Percentiles rank a stretch among this genome's conserved stretches.
These are phyloP conservation scores for Coryphaenoides rupestris DNA, from an alignment of 2,113 vertebrate species.

Conservation along the genomic window DNA sequence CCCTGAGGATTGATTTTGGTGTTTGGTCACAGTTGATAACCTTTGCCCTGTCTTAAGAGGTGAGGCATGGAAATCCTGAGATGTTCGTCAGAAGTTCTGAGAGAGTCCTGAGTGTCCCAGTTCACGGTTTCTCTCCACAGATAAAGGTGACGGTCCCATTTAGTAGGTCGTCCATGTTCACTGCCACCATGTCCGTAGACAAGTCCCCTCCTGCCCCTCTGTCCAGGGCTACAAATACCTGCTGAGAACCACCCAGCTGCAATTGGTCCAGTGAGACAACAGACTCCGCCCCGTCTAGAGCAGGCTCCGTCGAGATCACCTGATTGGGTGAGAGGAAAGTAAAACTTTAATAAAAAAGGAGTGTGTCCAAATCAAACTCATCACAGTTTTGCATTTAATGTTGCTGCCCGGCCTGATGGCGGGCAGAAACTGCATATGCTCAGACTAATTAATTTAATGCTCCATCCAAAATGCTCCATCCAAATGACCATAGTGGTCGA, in stretches of 20 bases:
- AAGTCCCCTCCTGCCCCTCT: slow-evolving; percentile 54
- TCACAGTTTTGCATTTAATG: too few species aligned
- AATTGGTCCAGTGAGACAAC: slow-evolving; percentile 65
- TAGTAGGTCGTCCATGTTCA: slow-evolving; percentile 82
- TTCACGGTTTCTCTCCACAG: slow-evolving; percentile 67
- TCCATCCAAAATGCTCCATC: too few species aligned
- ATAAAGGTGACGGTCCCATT: slow-evolving; percentile 79
- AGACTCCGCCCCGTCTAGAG: slow-evolving; percentile 52
- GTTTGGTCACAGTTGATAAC: too few species aligned
- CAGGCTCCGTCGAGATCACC: slow-evolving; percentile 64
- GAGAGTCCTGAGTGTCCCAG: too few species aligned
- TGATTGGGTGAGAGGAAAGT: slow-evolving; percentile 46
- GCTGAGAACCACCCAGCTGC: slow-evolving; percentile 67
- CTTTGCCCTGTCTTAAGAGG: too few species aligned
- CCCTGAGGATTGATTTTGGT: too few species aligned
- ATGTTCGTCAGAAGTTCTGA: too few species aligned
- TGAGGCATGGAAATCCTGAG: too few species aligned
- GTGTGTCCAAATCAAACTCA: background rate
- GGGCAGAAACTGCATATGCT: too few species aligned
- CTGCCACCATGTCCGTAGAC: slow-evolving; percentile 74
- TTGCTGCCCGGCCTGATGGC: too few species aligned
- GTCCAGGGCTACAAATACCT: slow-evolving; percentile 76
- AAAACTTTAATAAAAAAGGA: background rate
- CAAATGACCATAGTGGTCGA: too few species aligned
- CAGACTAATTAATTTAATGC: too few species aligned